These are phyloP conservation scores for Hystrix brachyura DNA, from an alignment of 2,113 vertebrate genomes.

Conservation along the genomic window DNA sequence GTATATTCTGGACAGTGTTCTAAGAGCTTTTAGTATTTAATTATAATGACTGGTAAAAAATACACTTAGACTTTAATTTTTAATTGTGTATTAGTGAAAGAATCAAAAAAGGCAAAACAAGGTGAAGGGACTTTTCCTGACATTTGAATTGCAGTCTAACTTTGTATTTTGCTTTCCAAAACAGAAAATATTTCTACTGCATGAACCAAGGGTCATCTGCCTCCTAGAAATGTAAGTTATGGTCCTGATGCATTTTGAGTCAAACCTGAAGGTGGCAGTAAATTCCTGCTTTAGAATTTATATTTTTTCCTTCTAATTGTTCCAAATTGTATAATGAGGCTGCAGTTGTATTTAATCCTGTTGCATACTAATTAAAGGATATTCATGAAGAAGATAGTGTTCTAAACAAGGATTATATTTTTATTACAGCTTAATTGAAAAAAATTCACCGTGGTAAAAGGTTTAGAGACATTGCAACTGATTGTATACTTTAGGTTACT, in stretches of 20 bases:
- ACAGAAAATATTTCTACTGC: background rate
- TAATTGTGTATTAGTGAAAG: background rate
- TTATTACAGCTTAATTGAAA: constrained; percentile 83
- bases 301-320: constrained; percentile 70
- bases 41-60: background rate
- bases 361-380: constrained; percentile 86
- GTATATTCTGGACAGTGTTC: constrained; percentile 40
- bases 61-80: constrained; percentile 48
- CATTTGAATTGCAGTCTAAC: background rate
- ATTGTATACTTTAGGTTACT: constrained; percentile 84
- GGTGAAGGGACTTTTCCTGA: constrained; percentile 20
- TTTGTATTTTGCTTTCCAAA: constrained; percentile 40
- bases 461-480: constrained; percentile 81
- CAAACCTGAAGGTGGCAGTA: constrained; percentile 89
- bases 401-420: constrained; percentile 87
- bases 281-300: constrained; percentile 78
- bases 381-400: constrained; percentile 82
- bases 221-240: background rate
- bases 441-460: constrained; percentile 83
- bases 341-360: constrained; percentile 85
- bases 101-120: constrained; percentile 36
- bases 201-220: background rate
- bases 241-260: background rate
- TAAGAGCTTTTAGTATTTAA: background rate
- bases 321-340: constrained; percentile 71